Base-by-base conservation (phyloP, 2,797 vertebrate genomes). In the Alcedo atthis region DNA sequence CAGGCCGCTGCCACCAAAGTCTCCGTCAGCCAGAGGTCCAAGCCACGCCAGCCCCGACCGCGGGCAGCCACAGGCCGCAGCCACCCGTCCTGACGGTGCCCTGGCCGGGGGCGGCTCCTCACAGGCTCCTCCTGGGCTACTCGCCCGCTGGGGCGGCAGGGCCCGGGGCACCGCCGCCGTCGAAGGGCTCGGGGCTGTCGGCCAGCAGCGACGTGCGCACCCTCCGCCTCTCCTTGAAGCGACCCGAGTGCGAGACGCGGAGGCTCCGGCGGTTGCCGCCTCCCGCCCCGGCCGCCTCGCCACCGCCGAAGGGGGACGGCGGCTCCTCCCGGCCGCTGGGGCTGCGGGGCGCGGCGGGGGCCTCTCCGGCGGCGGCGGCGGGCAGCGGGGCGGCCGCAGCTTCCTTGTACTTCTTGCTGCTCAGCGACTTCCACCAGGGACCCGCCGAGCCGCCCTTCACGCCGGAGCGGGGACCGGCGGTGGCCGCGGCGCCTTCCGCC, bases 231-330 rank as follows among this genome's bases (percentile, higher is more conserved):
- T 99, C 98, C 87, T 98, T 99, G 93, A 98, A 99, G 54, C 99
- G 98, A 9, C 99, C 99, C 0, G 99, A 99, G 67, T 99, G 99
- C 0, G 99, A 99, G 73, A 99, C 98, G 25, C 97, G 98, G 92
- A 99, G 97, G 87, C 98, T 98, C 85, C 99, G 97, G 46, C 98
- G 98, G 92, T 96, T 99, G 66, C 98, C 96, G 8, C 97, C 98
- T 89, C 98, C 95, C 7, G 70, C 16, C 17, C 64, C 87, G 16
- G 25, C 85, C 20, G 98, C 94, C 67, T 99, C 98, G 3, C 98
- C 96, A 6, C 97, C 6, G 97, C 97, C 8, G 53, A 95, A 73
- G 48, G 51, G 70, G 83, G 78, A 24, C 26, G 93, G 93, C 92
- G 93, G 96, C 37, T 91, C 90, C 73, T 98, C 98, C 73, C 25